Conservation (phyloP, 2,888 invertebrate species). For the Parnassius glacialis region DNA sequence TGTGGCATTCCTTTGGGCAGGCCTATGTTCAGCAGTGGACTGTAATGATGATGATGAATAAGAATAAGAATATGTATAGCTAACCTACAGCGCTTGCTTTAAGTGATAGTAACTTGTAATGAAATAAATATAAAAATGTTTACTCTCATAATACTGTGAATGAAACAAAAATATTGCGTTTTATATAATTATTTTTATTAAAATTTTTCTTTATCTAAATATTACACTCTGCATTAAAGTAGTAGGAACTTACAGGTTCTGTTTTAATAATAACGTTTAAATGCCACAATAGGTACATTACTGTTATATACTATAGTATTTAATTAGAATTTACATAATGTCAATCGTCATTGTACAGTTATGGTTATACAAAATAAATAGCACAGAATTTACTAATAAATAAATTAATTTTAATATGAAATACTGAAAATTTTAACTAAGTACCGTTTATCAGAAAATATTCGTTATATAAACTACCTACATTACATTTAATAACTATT, state of each 20-base stretch:
- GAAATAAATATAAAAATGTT: too few species aligned
- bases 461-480: too few species aligned
- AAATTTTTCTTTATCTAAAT: slow-evolving; percentile 30
- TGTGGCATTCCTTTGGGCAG: too few species aligned
- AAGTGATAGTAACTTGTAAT: too few species aligned
- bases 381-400: neutral
- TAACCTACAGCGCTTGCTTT: too few species aligned
- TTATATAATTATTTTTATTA: slow-evolving; percentile 24
- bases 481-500: too few species aligned
- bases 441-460: too few species aligned
- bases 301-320: slow-evolving; percentile 3
- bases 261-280: slow-evolving; percentile 34
- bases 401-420: neutral
- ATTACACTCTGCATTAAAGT: slow-evolving; percentile 46
- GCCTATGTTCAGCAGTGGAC: too few species aligned
- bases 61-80: too few species aligned
- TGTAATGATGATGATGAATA: too few species aligned
- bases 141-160: too few species aligned
- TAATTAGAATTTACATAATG: neutral
- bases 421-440: neutral
- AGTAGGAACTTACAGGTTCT: slow-evolving; percentile 52
- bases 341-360: neutral
- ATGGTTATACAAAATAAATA: slow-evolving; percentile 5
- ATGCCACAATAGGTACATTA: slow-evolving; percentile 35
- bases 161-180: neutral